Evolutionary conservation across 1,140 invertebrate genomes (phyloP), one percentile per base, ranked within the genome.

Genomic region (Drosophila lini): DNA sequence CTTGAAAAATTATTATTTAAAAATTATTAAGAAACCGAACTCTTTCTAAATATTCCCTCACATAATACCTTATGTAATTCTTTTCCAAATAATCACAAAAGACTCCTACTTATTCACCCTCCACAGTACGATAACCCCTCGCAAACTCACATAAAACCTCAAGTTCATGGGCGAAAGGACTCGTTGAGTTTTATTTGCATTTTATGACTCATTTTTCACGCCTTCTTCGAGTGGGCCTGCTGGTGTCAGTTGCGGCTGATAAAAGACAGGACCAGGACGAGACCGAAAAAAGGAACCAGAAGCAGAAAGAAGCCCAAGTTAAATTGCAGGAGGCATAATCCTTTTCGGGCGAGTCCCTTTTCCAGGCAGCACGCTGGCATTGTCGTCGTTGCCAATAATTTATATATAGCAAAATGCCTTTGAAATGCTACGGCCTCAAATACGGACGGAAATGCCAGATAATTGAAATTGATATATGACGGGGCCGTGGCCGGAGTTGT

Each of bases 171-270:
- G 19, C 15, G 10, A 44, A 78, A 76, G 80, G 80, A 84, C 77
- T 81, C 84, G n/a, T 88, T 63, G 78, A 88, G 62, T 84, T 89
- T 88, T 88, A 88, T 88, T 88, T 88, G 84, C 84, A 88, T 88
- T 88, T 88, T 88, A 88, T 88, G 84, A 80, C 77, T 88, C 84
- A 88, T 88, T 88, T 88, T 88, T 88, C 84, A 88, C 80, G 84
- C 80, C 83, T 80, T 25, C 61, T 52, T 47, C 19, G 52, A 42
- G 22, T 34, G 7, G 13, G 80, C 45, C 84, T 83, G 83, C 56
- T 70, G 59, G 64, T 89, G 83, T 89, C 83, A 89, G 71, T 70
- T 83, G 68, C 75, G 59, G 80, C 83, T 88, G 83, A 88, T 89
- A 88, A 88, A 88, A 88, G 84, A 68, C 81, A 81, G 63, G 41